Conservation (phyloP, 2,113 vertebrate genomes). For the Meriones unguiculatus region DNA sequence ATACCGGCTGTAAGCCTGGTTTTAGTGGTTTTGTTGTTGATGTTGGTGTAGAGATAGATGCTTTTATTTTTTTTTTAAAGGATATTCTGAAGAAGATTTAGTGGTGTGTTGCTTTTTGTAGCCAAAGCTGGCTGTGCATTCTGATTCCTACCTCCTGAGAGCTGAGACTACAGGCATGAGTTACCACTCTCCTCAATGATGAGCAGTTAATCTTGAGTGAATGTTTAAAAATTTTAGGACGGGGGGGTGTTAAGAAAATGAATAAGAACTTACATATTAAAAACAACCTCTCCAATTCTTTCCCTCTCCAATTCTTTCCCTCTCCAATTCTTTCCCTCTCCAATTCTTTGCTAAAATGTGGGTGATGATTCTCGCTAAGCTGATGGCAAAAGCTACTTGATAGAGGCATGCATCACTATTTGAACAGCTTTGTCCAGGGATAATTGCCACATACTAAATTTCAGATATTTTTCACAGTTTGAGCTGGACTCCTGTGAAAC, state of each 20-base stretch:
- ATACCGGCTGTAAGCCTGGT: constrained; percentile 7
- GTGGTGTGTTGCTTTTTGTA: neutral
- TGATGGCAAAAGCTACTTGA: neutral
- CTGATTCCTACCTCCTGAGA: neutral
- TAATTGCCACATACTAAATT: neutral
- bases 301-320: neutral
- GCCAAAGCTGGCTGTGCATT: neutral
- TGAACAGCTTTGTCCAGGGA: neutral
- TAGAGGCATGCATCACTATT: neutral
- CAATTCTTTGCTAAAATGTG: neutral
- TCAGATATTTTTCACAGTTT: neutral
- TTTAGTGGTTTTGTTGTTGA: neutral
- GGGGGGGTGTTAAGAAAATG: neutral
- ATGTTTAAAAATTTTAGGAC: neutral
- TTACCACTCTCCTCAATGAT: neutral
- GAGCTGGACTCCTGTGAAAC: neutral
- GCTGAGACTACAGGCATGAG: neutral
- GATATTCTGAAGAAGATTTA: neutral
- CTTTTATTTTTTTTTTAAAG: neutral
- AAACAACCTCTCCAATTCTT: neutral
- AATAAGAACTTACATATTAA: neutral
- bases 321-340: neutral
- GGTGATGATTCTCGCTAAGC: constrained; percentile 22
- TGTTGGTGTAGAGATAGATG: neutral
- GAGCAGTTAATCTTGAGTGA: neutral